These are phyloP conservation scores for Oreortyx pictus DNA, from an alignment of 2,797 vertebrate genomes.

Conservation along the genomic window DNA sequence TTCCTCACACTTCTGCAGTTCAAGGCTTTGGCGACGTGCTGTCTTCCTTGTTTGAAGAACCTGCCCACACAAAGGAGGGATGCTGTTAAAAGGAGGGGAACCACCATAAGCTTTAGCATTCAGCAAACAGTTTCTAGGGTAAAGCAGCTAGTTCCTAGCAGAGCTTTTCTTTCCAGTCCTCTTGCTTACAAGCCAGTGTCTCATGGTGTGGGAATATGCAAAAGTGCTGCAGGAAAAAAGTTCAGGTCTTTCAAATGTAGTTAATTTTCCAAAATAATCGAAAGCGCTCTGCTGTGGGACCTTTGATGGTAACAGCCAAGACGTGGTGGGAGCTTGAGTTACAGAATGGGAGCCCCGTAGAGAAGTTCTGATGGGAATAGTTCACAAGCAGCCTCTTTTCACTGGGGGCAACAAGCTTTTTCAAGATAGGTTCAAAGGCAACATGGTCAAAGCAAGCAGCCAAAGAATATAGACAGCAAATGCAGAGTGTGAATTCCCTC, in stretches of 20 bases:
- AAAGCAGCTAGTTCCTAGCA: background rate
- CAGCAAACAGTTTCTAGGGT: background rate
- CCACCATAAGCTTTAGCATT: fast-evolving
- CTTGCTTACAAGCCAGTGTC: background rate
- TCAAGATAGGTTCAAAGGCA: conserved; percentile 41
- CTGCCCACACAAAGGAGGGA: conserved; percentile 73
- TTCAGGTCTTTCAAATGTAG: background rate
- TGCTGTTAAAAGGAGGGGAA: conserved; percentile 28
- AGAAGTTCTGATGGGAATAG: background rate
- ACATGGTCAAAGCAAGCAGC: background rate
- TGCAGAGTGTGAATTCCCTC: background rate
- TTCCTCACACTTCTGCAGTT: conserved; percentile 94
- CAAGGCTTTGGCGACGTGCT: conserved; percentile 83
- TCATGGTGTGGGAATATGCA: fast-evolving
- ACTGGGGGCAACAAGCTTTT: background rate
- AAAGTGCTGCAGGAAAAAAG: background rate
- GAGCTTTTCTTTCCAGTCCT: background rate
- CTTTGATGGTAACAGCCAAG: background rate
- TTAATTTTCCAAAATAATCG: background rate
- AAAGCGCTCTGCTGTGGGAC: background rate
- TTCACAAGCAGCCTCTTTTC: background rate
- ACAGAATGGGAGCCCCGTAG: background rate
- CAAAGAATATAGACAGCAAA: conserved; percentile 7
- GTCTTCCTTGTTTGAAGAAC: conserved; percentile 87
- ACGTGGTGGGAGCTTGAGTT: background rate